Base-by-base conservation (phyloP, 1,140 invertebrate species). In the Ips typographus region DNA sequence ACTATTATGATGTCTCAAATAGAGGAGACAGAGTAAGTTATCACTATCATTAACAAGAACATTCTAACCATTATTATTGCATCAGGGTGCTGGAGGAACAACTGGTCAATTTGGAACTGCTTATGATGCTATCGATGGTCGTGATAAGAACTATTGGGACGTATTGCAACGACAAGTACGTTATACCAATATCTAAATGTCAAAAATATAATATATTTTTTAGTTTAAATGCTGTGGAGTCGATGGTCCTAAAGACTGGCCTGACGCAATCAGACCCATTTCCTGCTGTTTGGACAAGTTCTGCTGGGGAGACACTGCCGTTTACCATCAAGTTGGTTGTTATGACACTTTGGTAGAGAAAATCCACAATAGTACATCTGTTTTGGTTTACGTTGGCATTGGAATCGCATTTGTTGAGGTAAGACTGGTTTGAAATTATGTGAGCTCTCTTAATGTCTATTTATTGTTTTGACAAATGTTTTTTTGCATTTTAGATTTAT, bases 201-300 rank as follows among this genome's bases (percentile, higher is more conserved):
- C 44, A 47, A 47, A 6, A 6, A 3, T 2, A 56, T 22, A 1
- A 56, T 2, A 22, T 37, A 55, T 55, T 73, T 22, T 70, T 58
- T 57, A 90, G 88, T 75, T 90, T 73, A 78, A 87, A 77, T 90
- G 89, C 75, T 90, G 89, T 75, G 89, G 89, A 2, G 82, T 89
- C 8, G 85, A 86, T 22, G 83, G 82, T 6, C 82, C 85, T 0
- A 72, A 66, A 38, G 79, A 80, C 68, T 80, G 68, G 84, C 82
- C 69, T 40, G 64, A 71, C 40, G 72, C 73, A n/a, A 74, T 70
- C 43, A 63, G 75, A 55, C 77, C 79, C 6, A 70, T 74, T 41
- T 74, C 75, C 55, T 79, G 78, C 62, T 79, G 78, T 67, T 66
- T 71, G 57, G 69, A 71, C 37, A 71, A 71, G 58, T 71, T 71